Evolutionary conservation across 2,888 invertebrate species (phyloP).

Genomic region (Euzetes globulus): DNA sequence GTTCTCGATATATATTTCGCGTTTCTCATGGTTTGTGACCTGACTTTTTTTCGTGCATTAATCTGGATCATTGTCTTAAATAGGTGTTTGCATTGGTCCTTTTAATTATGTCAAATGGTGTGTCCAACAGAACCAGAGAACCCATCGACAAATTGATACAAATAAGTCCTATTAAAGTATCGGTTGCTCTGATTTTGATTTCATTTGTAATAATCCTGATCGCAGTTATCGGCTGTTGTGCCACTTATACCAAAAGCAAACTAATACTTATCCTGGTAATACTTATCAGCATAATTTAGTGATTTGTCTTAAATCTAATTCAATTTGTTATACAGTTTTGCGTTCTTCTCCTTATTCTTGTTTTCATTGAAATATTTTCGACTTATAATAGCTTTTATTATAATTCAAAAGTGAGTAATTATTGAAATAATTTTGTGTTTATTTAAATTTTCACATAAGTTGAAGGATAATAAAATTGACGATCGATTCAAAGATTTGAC

Average conservation of each 20-base stretch:
- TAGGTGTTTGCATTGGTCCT: neutral
- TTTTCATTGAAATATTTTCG: neutral
- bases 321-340: neutral
- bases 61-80: neutral
- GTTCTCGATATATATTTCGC: neutral
- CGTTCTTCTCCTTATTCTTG: neutral
- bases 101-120: neutral
- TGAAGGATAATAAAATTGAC: neutral
- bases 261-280: neutral
- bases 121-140: neutral
- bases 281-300: neutral
- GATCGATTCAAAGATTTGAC: neutral
- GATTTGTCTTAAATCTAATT: neutral
- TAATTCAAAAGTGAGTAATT: conserved; percentile 1
- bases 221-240: neutral
- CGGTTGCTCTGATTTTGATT: neutral
- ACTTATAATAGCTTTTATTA: neutral
- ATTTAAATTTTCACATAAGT: neutral
- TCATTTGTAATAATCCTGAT: neutral
- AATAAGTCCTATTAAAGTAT: neutral
- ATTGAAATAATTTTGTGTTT: neutral
- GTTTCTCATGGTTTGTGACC: neutral
- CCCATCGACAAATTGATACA: neutral
- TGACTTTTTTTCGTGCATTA: too few species aligned
- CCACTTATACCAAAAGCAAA: conserved; percentile 1